phyloP scores from a whole-genome alignment of 2,888 invertebrate species.

The Schizotus pectinicornis region DNA sequence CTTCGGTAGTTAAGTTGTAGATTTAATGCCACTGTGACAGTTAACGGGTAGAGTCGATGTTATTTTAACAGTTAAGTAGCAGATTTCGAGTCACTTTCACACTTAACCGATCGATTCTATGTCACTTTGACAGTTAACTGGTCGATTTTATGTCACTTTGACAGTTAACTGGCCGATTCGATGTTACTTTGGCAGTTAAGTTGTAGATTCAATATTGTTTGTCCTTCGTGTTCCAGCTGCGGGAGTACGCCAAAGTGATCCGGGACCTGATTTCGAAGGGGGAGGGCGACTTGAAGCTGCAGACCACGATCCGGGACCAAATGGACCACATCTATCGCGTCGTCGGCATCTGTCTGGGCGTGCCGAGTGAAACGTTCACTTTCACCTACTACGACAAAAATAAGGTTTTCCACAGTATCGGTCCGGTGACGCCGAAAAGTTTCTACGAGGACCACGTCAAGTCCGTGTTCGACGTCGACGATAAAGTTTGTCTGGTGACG shows the following conservation, averaged over 20 bases:
- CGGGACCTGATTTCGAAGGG: slow-evolving; percentile 68
- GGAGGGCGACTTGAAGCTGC: slow-evolving; percentile 68
- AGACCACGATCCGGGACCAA: slow-evolving; percentile 69
- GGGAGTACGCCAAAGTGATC: slow-evolving; percentile 80
- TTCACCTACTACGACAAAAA: slow-evolving; percentile 87
- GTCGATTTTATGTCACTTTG: too few relatives aligned
- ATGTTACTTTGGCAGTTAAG: background rate
- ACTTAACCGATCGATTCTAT: too few relatives aligned
- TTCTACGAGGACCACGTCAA: slow-evolving; percentile 83
- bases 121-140: too few relatives aligned
- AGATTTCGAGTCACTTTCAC: too few relatives aligned
- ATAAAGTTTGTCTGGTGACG: slow-evolving; percentile 86
- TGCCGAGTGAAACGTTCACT: slow-evolving; percentile 78
- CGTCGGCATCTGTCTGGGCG: slow-evolving; percentile 82
- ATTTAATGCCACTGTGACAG: too few relatives aligned
- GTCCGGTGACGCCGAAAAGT: slow-evolving; percentile 76
- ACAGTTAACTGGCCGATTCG: too few relatives aligned
- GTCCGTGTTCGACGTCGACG: slow-evolving; percentile 78
- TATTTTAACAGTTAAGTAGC: too few relatives aligned
- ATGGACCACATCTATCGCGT: slow-evolving; percentile 80
- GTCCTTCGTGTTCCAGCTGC: slow-evolving; percentile 65
- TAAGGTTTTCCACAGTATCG: slow-evolving; percentile 75
- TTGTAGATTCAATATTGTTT: slow-evolving; percentile 1
- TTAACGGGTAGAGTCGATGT: too few relatives aligned
- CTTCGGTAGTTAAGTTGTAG: too few relatives aligned